phyloP scores from a whole-genome alignment of 2,888 invertebrate genomes.

The Neocrepidodera transversa region DNA sequence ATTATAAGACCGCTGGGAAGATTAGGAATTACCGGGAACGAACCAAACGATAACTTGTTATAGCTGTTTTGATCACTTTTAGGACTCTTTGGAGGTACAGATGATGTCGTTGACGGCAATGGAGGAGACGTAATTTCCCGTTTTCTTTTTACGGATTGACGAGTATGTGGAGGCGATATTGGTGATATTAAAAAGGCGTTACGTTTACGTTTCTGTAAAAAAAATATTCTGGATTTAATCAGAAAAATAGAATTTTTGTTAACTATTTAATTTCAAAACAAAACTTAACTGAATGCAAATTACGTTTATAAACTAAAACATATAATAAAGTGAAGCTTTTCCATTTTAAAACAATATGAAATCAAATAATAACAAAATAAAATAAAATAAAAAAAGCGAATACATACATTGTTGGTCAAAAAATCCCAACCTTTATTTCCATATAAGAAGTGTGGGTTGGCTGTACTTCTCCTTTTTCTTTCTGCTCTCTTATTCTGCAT shows the following conservation, averaged over 20 bases:
- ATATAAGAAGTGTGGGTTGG: conserved; percentile 66
- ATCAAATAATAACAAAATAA: too few species aligned
- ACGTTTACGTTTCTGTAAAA: conserved; percentile 61
- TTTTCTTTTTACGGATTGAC: conserved; percentile 58
- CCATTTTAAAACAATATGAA: too few species aligned
- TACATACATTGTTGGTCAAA: conserved; percentile 43
- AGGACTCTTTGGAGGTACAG: conserved; percentile 1
- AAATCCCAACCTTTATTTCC: conserved; percentile 59
- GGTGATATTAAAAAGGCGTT: conserved; percentile 61
- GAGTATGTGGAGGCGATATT: conserved; percentile 62
- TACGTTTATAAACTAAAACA: too few species aligned
- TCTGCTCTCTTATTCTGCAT: conserved; percentile 64
- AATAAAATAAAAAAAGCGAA: conserved; percentile 27
- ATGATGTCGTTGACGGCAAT: not conserved
- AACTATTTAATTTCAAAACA: too few species aligned
- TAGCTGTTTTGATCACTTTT: conserved; percentile 12
- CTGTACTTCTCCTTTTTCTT: conserved; percentile 64
- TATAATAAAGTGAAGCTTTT: too few species aligned
- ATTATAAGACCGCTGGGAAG: conserved; percentile 64
- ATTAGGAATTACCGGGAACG: conserved; percentile 60
- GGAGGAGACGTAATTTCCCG: conserved; percentile 51
- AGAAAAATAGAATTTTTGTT: too few species aligned
- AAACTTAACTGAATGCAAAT: too few species aligned
- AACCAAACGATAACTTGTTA: conserved; percentile 30
- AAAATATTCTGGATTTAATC: too few species aligned